phyloP scores from a whole-genome alignment of 2,888 invertebrate species.

The Zygaena filipendulae region DNA sequence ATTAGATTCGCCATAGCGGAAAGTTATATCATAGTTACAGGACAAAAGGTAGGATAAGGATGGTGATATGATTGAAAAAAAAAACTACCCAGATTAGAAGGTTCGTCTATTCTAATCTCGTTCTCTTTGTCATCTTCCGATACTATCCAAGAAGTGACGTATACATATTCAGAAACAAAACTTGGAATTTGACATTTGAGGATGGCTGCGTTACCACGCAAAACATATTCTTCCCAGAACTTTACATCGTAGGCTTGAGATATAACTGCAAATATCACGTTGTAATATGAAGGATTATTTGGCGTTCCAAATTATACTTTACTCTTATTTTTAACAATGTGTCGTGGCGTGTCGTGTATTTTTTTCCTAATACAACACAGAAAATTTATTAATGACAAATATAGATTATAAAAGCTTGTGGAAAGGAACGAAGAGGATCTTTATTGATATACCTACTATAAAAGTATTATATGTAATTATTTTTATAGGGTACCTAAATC shows the following conservation, averaged over 20 bases:
- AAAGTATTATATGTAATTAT: too few relatives aligned
- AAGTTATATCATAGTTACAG: too few relatives aligned
- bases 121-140: constrained; percentile 71
- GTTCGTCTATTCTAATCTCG: constrained; percentile 43
- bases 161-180: constrained; percentile 92
- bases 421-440: too few relatives aligned
- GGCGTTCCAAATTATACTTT: too few relatives aligned
- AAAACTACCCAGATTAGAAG: constrained; percentile 40
- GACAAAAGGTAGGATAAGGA: constrained; percentile 14
- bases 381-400: too few relatives aligned
- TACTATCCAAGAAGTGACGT: constrained; percentile 87
- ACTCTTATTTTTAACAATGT: too few relatives aligned
- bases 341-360: too few relatives aligned
- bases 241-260: constrained; percentile 90
- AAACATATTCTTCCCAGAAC: constrained; percentile 92
- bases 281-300: too few relatives aligned
- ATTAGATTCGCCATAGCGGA: too few relatives aligned
- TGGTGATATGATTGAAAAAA: constrained; percentile 5
- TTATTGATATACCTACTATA: too few relatives aligned
- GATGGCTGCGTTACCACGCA: constrained; percentile 90
- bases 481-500: constrained; percentile 61
- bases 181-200: constrained; percentile 94
- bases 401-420: too few relatives aligned
- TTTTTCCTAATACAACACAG: too few relatives aligned
- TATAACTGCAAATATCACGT: constrained; percentile 78